phyloP scores from a whole-genome alignment of 1,140 invertebrate species.

The Globodera rostochiensis region DNA sequence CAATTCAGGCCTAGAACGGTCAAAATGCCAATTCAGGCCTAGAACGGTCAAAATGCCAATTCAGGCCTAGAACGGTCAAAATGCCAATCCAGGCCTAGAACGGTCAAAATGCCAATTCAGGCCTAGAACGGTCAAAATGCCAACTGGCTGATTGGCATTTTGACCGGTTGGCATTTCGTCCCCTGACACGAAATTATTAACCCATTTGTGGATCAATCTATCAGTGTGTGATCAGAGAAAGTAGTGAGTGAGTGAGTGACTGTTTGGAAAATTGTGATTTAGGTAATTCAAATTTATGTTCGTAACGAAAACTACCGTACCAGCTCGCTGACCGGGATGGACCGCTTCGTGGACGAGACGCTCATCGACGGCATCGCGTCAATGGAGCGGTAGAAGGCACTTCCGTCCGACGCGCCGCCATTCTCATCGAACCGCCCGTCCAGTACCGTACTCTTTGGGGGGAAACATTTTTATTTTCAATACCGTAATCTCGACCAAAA shows the following conservation, averaged over 20 bases:
- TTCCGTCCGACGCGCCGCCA: slow-evolving; percentile 74
- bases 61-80: no score
- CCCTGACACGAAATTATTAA: no score
- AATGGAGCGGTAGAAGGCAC: slow-evolving; percentile 98
- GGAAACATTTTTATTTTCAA: background rate
- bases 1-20: no score
- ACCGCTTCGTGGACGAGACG: slow-evolving; percentile 81
- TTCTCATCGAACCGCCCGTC: slow-evolving; percentile 36
- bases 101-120: no score
- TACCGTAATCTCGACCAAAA: background rate
- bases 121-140: no score
- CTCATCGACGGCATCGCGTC: slow-evolving; percentile 99
- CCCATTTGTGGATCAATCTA: background rate
- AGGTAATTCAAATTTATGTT: background rate
- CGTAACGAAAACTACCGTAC: slow-evolving; percentile 71
- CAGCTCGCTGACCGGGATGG: slow-evolving; percentile 96
- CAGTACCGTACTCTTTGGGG: slow-evolving; percentile 58
- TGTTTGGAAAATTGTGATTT: background rate
- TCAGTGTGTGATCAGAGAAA: background rate
- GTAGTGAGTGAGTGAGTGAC: background rate
- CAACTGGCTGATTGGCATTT: no score
- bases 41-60: no score
- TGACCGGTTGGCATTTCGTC: no score
- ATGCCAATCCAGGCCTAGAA: no score
- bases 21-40: no score